Conservation (phyloP, 2,113 vertebrate species). For the Etia nguti region DNA sequence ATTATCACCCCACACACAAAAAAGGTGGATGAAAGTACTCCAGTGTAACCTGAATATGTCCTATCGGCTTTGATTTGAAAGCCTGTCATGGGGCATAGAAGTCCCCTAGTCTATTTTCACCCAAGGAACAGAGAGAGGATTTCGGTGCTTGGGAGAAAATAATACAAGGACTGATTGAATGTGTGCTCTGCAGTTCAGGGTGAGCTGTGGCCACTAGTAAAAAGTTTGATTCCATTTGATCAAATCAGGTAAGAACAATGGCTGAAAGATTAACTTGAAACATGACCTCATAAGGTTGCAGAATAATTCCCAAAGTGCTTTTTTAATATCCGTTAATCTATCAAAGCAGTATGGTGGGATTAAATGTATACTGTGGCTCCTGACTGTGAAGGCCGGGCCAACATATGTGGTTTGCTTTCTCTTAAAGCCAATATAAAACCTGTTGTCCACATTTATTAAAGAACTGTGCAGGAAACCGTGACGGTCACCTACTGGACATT, state of each 20-base stretch:
- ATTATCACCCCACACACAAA: conserved; percentile 14
- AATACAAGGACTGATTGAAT: conserved; percentile 46
- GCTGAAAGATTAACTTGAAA: conserved; percentile 39
- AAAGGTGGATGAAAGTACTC: conserved; percentile 35
- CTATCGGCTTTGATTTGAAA: conserved; percentile 46
- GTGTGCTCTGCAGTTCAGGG: conserved; percentile 31
- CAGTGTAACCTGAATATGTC: conserved; percentile 47
- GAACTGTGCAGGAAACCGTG: neutral
- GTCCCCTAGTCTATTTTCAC: conserved; percentile 46
- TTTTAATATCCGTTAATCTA: conserved; percentile 27
- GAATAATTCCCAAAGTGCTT: conserved; percentile 34
- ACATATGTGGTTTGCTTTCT: neutral
- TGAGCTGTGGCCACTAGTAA: conserved; percentile 12
- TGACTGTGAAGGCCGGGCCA: neutral
- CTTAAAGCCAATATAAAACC: neutral
- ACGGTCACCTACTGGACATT: neutral
- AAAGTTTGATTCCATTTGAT: conserved; percentile 42
- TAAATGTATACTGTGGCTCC: neutral
- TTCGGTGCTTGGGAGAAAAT: conserved; percentile 19
- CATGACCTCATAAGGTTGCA: conserved; percentile 6
- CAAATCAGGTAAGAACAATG: conserved; percentile 38
- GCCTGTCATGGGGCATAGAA: conserved; percentile 17
- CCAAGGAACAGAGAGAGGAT: conserved; percentile 24
- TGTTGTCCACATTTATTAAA: conserved; percentile 5
- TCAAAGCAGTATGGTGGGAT: conserved; percentile 17